Conservation (phyloP, 2,113 vertebrate genomes). For the Daubentonia madagascariensis region DNA sequence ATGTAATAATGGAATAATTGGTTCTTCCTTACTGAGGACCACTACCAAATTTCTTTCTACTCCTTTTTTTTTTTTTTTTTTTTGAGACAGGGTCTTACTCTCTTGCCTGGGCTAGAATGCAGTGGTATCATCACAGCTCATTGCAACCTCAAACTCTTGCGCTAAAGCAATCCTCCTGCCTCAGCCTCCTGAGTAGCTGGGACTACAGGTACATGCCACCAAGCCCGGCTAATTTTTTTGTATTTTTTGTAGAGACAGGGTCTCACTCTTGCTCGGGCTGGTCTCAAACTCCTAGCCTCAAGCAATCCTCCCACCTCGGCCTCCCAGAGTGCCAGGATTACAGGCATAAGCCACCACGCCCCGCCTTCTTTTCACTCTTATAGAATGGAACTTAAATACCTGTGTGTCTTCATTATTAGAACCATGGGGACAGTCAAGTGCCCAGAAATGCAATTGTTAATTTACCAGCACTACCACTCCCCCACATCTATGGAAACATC, state of each 20-base stretch:
- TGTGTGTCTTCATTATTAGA: neutral
- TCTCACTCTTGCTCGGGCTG: neutral
- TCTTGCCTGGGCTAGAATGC: neutral
- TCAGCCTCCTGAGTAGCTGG: neutral
- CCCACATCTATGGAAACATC: neutral
- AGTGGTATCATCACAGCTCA: neutral
- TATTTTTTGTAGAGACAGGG: neutral
- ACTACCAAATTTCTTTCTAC: neutral
- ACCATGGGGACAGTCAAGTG: neutral
- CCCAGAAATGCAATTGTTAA: neutral
- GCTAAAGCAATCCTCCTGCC: neutral
- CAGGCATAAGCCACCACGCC: neutral
- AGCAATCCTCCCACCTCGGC: neutral
- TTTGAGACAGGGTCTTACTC: neutral
- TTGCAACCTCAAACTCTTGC: neutral
- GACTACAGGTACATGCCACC: neutral
- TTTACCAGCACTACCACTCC: neutral
- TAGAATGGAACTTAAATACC: neutral
- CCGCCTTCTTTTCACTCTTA: neutral
- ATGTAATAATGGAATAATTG: neutral
- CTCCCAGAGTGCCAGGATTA: neutral
- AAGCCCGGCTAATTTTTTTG: neutral
- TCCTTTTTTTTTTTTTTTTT: neutral
- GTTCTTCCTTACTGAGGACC: neutral
- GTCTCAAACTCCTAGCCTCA: neutral